phyloP scores from a whole-genome alignment of 2,113 vertebrate genomes.

The Pardalotus punctatus region DNA sequence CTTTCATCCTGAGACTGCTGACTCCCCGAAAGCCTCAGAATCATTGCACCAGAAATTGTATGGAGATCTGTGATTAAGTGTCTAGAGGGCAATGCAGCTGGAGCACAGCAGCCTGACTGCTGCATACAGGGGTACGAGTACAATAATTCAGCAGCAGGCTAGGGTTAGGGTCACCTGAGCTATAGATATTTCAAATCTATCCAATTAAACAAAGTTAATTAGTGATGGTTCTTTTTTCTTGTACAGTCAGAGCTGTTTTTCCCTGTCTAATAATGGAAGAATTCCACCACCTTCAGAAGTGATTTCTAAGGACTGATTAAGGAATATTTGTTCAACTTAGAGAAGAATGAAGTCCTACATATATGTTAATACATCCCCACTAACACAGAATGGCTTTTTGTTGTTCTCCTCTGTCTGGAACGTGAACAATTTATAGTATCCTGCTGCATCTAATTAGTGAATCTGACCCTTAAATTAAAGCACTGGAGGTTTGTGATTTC shows the following conservation, averaged over 20 bases:
- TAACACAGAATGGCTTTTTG: slow-evolving; percentile 40
- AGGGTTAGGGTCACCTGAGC: background rate
- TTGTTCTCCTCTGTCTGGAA: slow-evolving; percentile 40
- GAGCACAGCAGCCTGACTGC: background rate
- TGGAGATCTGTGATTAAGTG: background rate
- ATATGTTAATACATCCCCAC: slow-evolving; percentile 9
- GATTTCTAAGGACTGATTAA: slow-evolving; percentile 15
- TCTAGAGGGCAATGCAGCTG: background rate
- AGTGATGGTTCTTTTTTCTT: background rate
- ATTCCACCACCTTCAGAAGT: background rate
- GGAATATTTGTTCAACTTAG: slow-evolving; percentile 9
- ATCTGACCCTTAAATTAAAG: background rate
- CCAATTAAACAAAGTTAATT: background rate
- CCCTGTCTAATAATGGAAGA: background rate
- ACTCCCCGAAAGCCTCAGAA: background rate
- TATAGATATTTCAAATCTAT: background rate
- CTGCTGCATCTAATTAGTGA: slow-evolving; percentile 33
- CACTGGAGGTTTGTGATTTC: background rate
- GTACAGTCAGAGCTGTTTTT: background rate
- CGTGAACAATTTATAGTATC: slow-evolving; percentile 18
- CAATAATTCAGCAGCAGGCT: background rate
- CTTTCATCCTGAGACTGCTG: background rate
- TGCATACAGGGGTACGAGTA: background rate
- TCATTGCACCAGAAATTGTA: background rate
- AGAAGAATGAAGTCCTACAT: slow-evolving; percentile 25